These are phyloP conservation scores for Zosterops hypoxanthus DNA, from an alignment of 2,113 vertebrate genomes.

Conservation along the genomic window DNA sequence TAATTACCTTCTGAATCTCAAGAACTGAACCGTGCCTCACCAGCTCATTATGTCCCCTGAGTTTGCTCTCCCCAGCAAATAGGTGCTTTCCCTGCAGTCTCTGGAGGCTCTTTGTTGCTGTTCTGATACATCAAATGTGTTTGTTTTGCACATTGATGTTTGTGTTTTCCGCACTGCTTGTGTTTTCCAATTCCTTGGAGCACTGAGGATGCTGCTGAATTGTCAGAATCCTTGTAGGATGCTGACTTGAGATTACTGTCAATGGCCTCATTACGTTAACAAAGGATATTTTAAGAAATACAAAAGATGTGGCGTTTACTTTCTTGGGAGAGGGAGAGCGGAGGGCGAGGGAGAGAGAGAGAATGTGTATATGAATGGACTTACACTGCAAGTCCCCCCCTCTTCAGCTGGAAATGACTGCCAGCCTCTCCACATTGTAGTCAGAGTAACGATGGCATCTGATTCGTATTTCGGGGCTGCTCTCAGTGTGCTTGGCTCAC, in stretches of 20 bases:
- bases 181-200: slow-evolving; percentile 54
- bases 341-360: neutral
- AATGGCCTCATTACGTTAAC: slow-evolving; percentile 51
- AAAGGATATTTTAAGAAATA: slow-evolving; percentile 52
- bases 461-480: neutral
- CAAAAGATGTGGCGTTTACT: slow-evolving; percentile 24
- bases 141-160: slow-evolving; percentile 35
- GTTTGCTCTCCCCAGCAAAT: slow-evolving; percentile 13
- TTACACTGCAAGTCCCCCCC: neutral
- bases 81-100: neutral
- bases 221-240: slow-evolving; percentile 1
- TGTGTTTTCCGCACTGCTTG: slow-evolving; percentile 34
- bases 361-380: neutral
- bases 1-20: slow-evolving; percentile 35
- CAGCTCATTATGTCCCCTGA: neutral
- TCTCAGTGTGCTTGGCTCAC: neutral
- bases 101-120: slow-evolving; percentile 30
- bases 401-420: neutral
- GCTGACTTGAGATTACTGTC: slow-evolving; percentile 48
- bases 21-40: neutral
- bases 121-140: slow-evolving; percentile 19
- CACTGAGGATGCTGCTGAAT: slow-evolving; percentile 47
- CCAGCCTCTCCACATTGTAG: neutral
- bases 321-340: neutral
- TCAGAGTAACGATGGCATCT: neutral